Base-by-base conservation (phyloP, 2,797 vertebrate species). In the Euphonia xanthogaster region DNA sequence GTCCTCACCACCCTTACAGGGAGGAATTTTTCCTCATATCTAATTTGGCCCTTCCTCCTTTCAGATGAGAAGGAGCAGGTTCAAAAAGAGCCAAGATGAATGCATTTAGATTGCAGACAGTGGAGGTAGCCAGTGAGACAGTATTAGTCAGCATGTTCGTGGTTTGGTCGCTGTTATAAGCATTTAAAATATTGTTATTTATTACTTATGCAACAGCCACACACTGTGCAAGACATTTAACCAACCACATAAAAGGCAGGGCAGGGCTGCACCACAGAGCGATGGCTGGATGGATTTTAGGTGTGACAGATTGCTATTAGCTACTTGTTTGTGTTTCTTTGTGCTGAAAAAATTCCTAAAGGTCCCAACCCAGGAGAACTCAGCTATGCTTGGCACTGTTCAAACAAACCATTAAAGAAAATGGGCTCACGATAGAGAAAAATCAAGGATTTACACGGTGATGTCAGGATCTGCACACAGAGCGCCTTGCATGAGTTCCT, bases 101-200 rank as follows among this genome's bases (percentile, higher is more conserved):
- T 80, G 44, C 75, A 68, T 47, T 75, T 40, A 77, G 73, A 66
- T 66, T 91, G 72, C 82, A 93, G 91, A 90, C 58, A 61, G 82
- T 20, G 60, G 31, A 63, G 65, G 66, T 20, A 95, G 87, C 53
- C 81, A 88, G 15, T 33, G 68, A 90, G 96, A 93, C 91, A 86
- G 54, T 33, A 65, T 95, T 94, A 97, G 87, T 96, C 94, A 94
- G 96, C 94, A 78, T 7, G 68, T 63, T 68, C 12, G 75, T 86
- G 91, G 90, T 94, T 94, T 74, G 86, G 85, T 72, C 73, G 35
- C 68, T 68, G 85, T 68, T 91, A 71, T 22, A 51, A 91, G 54
- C 82, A 95, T 94, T 94, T 35, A 74, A 94, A 94, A 94, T 96
- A 91, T 91, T 91, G 62, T 96, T 97, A 94, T 96, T 96, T 95